These are phyloP conservation scores for Premnoplex brunnescens DNA, from an alignment of 2,797 vertebrate genomes.

Conservation along the genomic window DNA sequence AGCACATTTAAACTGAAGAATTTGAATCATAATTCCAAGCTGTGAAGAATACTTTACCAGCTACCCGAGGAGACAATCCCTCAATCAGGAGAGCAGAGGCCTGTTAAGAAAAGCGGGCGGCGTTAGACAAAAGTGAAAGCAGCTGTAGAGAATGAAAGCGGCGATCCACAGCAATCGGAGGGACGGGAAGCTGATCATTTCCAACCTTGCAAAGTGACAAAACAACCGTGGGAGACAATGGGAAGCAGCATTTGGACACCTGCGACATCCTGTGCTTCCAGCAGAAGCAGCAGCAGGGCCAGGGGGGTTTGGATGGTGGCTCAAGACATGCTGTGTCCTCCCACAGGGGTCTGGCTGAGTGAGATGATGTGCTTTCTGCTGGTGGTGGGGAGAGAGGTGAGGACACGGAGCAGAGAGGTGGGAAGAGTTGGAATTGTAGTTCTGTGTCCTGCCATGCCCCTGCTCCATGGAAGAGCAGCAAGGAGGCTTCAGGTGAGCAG, in stretches of 20 bases:
- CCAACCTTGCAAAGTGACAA: background rate
- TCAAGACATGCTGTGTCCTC: background rate
- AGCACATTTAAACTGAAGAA: slow-evolving; percentile 6
- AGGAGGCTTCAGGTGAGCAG: background rate
- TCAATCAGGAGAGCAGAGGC: slow-evolving; percentile 63
- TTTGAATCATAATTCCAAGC: slow-evolving; percentile 65
- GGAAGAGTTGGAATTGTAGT: background rate
- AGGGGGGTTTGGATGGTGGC: rapidly evolving
- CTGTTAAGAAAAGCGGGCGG: slow-evolving; percentile 34
- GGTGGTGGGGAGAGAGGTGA: background rate
- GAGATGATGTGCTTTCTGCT: background rate
- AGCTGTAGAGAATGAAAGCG: slow-evolving; percentile 52
- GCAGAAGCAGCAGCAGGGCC: background rate
- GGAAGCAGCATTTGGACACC: background rate
- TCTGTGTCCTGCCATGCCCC: rapidly evolving
- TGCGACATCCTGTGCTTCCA: background rate
- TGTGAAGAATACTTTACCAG: slow-evolving; percentile 41
- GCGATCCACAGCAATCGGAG: background rate
- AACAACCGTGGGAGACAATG: background rate
- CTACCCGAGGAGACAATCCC: slow-evolving; percentile 56
- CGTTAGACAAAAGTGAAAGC: slow-evolving; percentile 50
- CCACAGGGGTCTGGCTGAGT: rapidly evolving
- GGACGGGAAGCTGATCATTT: background rate
- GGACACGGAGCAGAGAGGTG: rapidly evolving
- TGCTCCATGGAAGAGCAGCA: rapidly evolving